Base-by-base conservation (phyloP, 2,888 invertebrate genomes). In the Netelia virgata region DNA sequence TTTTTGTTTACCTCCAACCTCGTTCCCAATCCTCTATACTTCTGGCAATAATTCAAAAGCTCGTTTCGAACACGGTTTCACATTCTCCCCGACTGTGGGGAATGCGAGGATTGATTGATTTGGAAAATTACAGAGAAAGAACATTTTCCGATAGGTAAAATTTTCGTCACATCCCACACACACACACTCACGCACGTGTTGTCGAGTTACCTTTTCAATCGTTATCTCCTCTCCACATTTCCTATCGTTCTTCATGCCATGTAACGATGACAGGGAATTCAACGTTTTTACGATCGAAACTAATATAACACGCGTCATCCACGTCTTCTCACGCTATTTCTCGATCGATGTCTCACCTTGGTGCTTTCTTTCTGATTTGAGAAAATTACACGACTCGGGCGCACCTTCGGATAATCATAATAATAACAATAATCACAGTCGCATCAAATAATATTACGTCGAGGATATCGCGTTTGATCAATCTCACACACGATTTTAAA, bases 41-140 rank as follows among this genome's bases (percentile, higher is more conserved):
- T 61, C 59, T 77, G 77, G 77, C 77, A 61, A 77, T 77, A 77
- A 77, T 77, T 77, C 77, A 77, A 77, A 77, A 41, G 68, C n/a
- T 77, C 61, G 47, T 69, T 77, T 61, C 69, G 20, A 61, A 77
- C 59, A 14, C 20, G 18, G 36, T 28, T 47, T 47, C 47, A 47
- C 47, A 14, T 36, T 11, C 28, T 53, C 8, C 55, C 9, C 28
- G 14, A 68, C 68, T 53, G 36, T 28, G 41, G 20, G 18, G 53
- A 11, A 28, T 3, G 8, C 9, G 16, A 61, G 10, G 61, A 59
- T 73, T 61, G 82, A 78, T 83, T 83, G 80, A 84, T 73, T 36
- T 68, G 61, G 36, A 80, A 28, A 73, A 81, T 81, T 73, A 81
- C 55, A 28, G 28, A 28, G 47, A 84, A 73, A 36, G 14, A 23